These are phyloP conservation scores for Fundulus diaphanus DNA, from an alignment of 2,797 vertebrate genomes.

Conservation along the genomic window DNA sequence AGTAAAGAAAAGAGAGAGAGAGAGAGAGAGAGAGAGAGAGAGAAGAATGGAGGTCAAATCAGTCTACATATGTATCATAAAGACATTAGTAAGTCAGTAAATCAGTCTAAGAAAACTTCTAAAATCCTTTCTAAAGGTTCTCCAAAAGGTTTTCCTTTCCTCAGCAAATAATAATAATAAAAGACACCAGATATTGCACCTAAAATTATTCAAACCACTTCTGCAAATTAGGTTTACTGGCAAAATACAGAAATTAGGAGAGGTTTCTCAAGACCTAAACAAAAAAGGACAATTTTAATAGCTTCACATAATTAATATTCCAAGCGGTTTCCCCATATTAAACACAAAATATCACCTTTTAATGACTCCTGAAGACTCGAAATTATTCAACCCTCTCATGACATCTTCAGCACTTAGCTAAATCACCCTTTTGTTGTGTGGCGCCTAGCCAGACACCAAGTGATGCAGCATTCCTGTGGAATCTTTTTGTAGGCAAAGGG, in stretches of 20 bases:
- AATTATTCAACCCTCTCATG: neutral
- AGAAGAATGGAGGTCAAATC: neutral
- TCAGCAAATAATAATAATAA: neutral
- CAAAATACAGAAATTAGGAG: too few relatives aligned
- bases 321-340: neutral
- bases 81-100: neutral
- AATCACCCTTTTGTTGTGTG: too few relatives aligned
- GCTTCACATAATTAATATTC: neutral
- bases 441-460: neutral
- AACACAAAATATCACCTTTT: too few relatives aligned
- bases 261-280: too few relatives aligned
- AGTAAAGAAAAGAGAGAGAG: neutral
- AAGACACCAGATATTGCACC: neutral
- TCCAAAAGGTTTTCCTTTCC: neutral
- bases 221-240: too few relatives aligned
- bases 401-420: too few relatives aligned
- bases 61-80: neutral
- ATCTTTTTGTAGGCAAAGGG: neutral
- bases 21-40: neutral
- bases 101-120: neutral
- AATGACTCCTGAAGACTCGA: neutral
- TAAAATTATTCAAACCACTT: neutral
- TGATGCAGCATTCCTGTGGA: neutral
- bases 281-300: neutral
- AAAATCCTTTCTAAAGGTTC: neutral